A percentile compares a stretch with the other conserved stretches of the same genome.
These are phyloP conservation scores for Siniperca obscura DNA, from an alignment of 2,797 vertebrate species.

Conservation along the genomic window DNA sequence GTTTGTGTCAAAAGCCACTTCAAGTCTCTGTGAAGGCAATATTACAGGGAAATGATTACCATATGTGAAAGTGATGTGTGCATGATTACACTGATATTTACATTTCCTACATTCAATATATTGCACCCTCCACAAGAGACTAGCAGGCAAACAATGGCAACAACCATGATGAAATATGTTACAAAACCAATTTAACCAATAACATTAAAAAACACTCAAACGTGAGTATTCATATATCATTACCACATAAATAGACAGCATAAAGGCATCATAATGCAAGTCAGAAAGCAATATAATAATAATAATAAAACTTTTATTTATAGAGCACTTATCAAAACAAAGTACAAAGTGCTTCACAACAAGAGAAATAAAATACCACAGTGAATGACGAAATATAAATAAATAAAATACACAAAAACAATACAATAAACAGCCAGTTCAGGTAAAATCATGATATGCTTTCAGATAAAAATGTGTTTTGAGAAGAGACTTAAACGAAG, in stretches of 20 bases:
- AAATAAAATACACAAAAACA: no score
- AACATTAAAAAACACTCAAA: background rate
- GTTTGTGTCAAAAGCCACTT: background rate
- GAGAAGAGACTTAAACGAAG: no score
- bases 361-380: no score
- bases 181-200: background rate
- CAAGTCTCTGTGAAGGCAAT: background rate
- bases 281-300: background rate
- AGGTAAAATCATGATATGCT: no score
- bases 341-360: no score
- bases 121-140: background rate
- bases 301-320: no score
- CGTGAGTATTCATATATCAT: background rate
- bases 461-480: no score
- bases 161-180: slow-evolving; percentile 6
- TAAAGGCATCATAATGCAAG: background rate
- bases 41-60: background rate
- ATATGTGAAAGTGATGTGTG: background rate
- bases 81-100: slow-evolving; percentile 25
- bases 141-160: background rate
- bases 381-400: no score
- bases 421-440: no score
- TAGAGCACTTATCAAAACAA: no score
- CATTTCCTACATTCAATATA: background rate
- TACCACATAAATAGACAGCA: background rate